phyloP scores from a whole-genome alignment of 2,888 invertebrate species.

The Eilema depressum region DNA sequence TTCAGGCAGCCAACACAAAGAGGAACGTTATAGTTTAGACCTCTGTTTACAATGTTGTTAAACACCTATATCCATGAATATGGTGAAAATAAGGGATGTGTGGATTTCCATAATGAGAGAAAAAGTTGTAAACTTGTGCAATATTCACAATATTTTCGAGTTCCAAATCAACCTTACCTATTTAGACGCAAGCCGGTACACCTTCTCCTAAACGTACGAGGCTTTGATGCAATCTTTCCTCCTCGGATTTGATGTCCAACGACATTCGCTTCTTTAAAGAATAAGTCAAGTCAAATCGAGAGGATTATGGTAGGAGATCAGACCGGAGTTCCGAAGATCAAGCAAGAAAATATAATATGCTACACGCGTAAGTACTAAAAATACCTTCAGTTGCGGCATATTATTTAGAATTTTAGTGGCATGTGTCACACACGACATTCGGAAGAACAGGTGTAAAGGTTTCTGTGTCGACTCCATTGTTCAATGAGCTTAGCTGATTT shows the following conservation, averaged over 20 bases:
- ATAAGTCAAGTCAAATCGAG: background rate
- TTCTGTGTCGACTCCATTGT: conserved; percentile 74
- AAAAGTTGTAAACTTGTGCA: too few species aligned
- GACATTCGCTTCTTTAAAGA: background rate
- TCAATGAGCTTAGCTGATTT: conserved; percentile 65
- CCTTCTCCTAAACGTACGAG: too few species aligned
- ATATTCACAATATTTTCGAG: too few species aligned
- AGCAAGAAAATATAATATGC: background rate
- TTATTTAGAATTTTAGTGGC: conserved; percentile 12
- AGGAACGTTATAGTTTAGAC: background rate
- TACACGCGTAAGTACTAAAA: background rate
- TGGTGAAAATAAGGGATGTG: too few species aligned
- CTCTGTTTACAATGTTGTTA: background rate
- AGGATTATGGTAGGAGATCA: background rate
- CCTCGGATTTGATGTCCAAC: background rate
- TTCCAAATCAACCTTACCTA: too few species aligned
- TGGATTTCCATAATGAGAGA: too few species aligned
- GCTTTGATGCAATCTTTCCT: too few species aligned
- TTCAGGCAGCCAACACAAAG: background rate
- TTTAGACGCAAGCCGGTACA: too few species aligned
- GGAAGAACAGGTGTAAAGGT: conserved; percentile 60
- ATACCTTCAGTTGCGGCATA: background rate
- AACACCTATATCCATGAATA: too few species aligned
- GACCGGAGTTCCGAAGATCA: background rate
- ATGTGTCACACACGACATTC: conserved; percentile 29